phyloP scores from a whole-genome alignment of 1,140 invertebrate species.

The Drosophila pseudoobscura region DNA sequence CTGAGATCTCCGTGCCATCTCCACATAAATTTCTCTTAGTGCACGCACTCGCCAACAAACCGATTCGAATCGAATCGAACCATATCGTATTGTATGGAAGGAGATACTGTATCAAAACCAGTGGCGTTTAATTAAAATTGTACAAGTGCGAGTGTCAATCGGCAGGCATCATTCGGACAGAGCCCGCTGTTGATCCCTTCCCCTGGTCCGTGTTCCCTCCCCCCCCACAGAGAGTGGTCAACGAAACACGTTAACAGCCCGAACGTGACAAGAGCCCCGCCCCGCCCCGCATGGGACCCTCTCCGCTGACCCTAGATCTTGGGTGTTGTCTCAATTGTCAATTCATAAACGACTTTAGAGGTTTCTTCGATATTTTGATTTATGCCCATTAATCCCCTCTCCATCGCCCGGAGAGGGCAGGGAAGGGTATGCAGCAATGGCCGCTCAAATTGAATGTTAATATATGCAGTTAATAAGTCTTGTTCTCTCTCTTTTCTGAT shows the following conservation, averaged over 20 bases:
- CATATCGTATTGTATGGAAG: slow-evolving; percentile 4
- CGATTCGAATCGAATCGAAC: not conserved
- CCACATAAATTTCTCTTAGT: slow-evolving; percentile 32
- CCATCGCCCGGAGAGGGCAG: slow-evolving; percentile 16
- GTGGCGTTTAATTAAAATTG: slow-evolving; percentile 82
- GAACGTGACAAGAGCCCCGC: slow-evolving; percentile 68
- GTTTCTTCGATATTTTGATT: slow-evolving; percentile 77
- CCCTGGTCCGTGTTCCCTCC: too few species aligned
- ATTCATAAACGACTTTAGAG: slow-evolving; percentile 71
- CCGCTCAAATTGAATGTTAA: slow-evolving; percentile 82
- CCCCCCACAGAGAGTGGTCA: slow-evolving; percentile 10
- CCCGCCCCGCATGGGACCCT: not conserved
- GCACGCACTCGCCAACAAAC: slow-evolving; percentile 3
- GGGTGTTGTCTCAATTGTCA: slow-evolving; percentile 70
- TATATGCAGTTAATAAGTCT: slow-evolving; percentile 82
- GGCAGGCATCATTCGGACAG: slow-evolving; percentile 42
- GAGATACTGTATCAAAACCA: slow-evolving; percentile 67
- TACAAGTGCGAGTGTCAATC: slow-evolving; percentile 75
- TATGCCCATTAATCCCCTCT: slow-evolving; percentile 68
- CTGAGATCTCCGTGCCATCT: too few species aligned
- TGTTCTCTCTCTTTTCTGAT: slow-evolving; percentile 53
- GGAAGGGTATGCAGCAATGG: slow-evolving; percentile 57
- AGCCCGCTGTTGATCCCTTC: slow-evolving; percentile 1
- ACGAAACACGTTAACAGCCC: slow-evolving; percentile 76
- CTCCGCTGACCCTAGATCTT: slow-evolving; percentile 10